Base-by-base conservation (phyloP, 1,140 invertebrate genomes). In the Triops cancriformis region DNA sequence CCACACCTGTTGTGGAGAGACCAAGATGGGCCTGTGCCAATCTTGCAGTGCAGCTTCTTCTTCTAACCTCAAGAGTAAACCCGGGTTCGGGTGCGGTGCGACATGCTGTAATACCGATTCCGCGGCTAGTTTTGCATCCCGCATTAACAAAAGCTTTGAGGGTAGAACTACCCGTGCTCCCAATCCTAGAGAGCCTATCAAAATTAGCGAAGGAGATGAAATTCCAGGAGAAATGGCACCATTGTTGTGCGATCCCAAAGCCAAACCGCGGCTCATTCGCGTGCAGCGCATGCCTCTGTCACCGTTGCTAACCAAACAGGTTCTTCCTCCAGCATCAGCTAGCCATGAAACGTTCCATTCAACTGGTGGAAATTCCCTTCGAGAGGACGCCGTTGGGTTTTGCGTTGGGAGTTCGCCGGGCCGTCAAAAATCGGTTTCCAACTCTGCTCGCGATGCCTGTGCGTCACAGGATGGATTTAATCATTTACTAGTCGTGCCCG, bases 171-270 rank as follows among this genome's bases (percentile, higher is more conserved):
- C 23, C 2, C 23, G 23, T 9, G 51, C 14, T 6, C 18, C 10
- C 2, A 18, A 23, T 5, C 51, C 23, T 5, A 14, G 5, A 4
- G 51, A 64, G 23, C 51, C 51, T 23, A 64, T 64, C 51, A 64
- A 64, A 64, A 23, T 64, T 23, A 64, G n/a, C 51, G 7, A 64
- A 23, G 51, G 51, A 4, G 51, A 64, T 23, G 0, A 64, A 23
- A 64, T 64, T n/a, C 51, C 51, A 23, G 51, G 51, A 18, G 51
- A 64, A 64, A 64, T 64, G 51, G 14, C 51, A 64, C 51, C 51
- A n/a, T 64, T 64, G 51, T 64, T 64, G 51, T 64, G 51, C n/a
- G 51, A 64, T 64, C 51, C 51, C 14, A 64, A 64, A 64, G 51
- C 51, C 23, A 64, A 64, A 64, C 51, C 51, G 6, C 51, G 51